Percentiles rank a stretch among this genome's conserved stretches.
Conservation (phyloP, 2,888 invertebrate species). For the Neocrepidodera transversa region DNA sequence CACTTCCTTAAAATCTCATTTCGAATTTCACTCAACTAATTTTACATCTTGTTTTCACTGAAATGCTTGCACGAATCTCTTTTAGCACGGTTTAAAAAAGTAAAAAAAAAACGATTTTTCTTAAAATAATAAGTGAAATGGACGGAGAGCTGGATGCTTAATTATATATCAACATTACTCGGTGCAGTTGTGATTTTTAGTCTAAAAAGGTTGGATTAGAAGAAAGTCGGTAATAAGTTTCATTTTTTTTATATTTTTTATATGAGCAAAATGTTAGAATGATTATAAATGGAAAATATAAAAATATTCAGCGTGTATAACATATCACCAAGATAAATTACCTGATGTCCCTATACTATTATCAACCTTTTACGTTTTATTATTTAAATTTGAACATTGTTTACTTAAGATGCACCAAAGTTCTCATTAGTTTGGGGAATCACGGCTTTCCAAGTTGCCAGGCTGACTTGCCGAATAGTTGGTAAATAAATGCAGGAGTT, state of each 20-base stretch:
- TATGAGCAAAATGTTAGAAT: too few species aligned
- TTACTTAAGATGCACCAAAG: constrained; percentile 18
- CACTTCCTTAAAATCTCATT: constrained; percentile 42
- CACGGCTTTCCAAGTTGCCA: constrained; percentile 8
- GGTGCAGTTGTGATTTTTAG: too few species aligned
- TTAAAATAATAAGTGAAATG: too few species aligned
- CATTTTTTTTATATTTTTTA: too few species aligned
- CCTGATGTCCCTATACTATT: constrained; percentile 1
- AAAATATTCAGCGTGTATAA: too few species aligned
- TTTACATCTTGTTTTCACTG: constrained; percentile 44
- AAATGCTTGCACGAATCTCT: constrained; percentile 30
- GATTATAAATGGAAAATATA: too few species aligned
- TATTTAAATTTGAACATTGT: constrained; percentile 24
- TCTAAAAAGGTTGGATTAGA: too few species aligned
- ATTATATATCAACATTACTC: too few species aligned
- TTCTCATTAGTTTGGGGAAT: constrained; percentile 26
- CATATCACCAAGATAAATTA: too few species aligned
- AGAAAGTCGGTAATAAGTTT: too few species aligned
- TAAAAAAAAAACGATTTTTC: too few species aligned
- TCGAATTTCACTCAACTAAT: constrained; percentile 44
- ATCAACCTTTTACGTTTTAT: constrained; percentile 29
- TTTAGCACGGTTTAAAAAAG: background rate
- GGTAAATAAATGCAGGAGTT: constrained; percentile 16
- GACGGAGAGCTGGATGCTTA: too few species aligned
- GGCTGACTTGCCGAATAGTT: constrained; percentile 23